Conservation (phyloP, 2,888 invertebrate species). For the Sipha maydis region DNA sequence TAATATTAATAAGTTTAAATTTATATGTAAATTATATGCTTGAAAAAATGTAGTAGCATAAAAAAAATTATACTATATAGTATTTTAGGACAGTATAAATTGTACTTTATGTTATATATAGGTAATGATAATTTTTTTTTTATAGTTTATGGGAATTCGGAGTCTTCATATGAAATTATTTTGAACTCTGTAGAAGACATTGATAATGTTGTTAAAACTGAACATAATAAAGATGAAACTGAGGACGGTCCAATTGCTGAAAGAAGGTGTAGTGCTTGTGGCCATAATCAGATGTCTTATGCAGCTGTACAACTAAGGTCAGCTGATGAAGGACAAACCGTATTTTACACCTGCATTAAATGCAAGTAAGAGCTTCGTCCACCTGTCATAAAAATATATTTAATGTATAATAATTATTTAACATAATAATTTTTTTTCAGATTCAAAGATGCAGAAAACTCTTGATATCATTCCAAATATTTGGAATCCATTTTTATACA, state of each 20-base stretch:
- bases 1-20: no score
- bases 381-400: background rate
- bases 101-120: background rate
- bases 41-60: background rate
- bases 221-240: constrained; percentile 67
- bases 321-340: constrained; percentile 99
- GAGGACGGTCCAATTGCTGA: constrained; percentile 85
- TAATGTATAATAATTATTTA: background rate
- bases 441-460: constrained; percentile 80
- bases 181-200: constrained; percentile 72
- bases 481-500: background rate
- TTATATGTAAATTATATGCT: background rate
- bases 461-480: constrained; percentile 68
- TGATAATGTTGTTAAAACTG: constrained; percentile 65
- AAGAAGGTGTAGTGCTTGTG: constrained; percentile 86
- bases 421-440: constrained; percentile 69
- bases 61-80: background rate
- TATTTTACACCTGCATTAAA: constrained; percentile 94
- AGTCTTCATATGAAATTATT: constrained; percentile 74
- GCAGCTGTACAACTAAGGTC: constrained; percentile 94
- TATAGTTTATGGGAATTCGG: constrained; percentile 40
- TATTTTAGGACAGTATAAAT: background rate
- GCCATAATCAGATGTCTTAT: constrained; percentile 92
- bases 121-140: background rate
- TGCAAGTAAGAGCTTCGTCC: constrained; percentile 77